Evolutionary conservation across 2,888 invertebrate species (phyloP).

Genomic region (Eristalinus aeneus): DNA sequence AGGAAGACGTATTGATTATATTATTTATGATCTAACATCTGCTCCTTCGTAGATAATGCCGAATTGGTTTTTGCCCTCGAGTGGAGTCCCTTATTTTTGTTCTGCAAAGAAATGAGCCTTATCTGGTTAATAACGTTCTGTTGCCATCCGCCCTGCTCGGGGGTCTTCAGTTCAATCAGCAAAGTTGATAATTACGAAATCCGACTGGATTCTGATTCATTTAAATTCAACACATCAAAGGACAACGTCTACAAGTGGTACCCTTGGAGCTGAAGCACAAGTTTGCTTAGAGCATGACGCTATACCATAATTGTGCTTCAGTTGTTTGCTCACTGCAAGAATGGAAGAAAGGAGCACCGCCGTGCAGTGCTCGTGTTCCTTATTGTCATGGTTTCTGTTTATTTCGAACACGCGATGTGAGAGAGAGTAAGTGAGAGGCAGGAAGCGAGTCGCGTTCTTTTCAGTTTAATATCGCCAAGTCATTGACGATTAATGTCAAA

Average conservation of each 20-base stretch:
- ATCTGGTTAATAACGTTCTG: neutral
- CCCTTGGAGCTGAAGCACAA: neutral
- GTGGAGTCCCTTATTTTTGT: neutral
- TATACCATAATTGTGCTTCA: neutral
- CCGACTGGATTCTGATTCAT: neutral
- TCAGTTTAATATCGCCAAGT: neutral
- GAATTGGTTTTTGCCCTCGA: neutral
- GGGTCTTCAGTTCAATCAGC: neutral
- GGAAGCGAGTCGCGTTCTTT: neutral
- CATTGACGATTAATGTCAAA: neutral
- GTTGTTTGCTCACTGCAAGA: neutral
- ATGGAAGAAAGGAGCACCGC: neutral
- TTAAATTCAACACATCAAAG: neutral
- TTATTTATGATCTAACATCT: neutral
- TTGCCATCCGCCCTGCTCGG: neutral
- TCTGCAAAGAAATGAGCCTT: neutral
- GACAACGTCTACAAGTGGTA: neutral
- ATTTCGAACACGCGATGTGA: neutral
- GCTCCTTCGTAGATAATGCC: neutral
- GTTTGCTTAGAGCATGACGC: neutral
- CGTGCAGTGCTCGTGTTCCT: neutral
- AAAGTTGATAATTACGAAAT: neutral
- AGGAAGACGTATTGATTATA: neutral
- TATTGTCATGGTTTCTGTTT: neutral
- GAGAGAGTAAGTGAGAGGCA: too few relatives aligned